Conservation (phyloP, 2,888 invertebrate genomes). For the Aphodius sticticus region DNA sequence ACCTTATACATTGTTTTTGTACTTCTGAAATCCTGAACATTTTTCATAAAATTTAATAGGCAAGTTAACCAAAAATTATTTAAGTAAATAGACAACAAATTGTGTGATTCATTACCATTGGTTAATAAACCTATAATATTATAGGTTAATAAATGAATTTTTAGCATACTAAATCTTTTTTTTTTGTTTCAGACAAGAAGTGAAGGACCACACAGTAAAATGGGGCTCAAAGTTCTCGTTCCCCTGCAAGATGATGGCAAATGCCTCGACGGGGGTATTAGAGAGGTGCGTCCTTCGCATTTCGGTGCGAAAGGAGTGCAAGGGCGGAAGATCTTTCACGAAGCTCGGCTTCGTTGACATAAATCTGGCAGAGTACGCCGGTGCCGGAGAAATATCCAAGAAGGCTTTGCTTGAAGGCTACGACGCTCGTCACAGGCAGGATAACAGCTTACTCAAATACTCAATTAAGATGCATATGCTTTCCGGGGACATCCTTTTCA, state of each 20-base stretch:
- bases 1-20: too few relatives aligned
- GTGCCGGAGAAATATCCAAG: conserved; percentile 85
- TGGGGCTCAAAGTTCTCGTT: conserved; percentile 94
- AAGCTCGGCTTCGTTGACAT: conserved; percentile 98
- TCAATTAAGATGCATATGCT: conserved; percentile 93
- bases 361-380: conserved; percentile 96
- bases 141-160: too few relatives aligned
- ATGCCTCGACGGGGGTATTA: conserved; percentile 92
- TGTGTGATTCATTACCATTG: too few relatives aligned
- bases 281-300: conserved; percentile 93
- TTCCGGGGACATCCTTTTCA: conserved; percentile 95
- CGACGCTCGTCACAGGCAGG: conserved; percentile 89
- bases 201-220: conserved; percentile 90
- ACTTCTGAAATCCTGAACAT: too few relatives aligned
- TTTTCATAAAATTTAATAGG: too few relatives aligned
- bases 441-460: conserved; percentile 94
- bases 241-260: conserved; percentile 96
- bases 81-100: too few relatives aligned
- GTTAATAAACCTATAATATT: too few relatives aligned
- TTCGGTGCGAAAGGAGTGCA: conserved; percentile 92
- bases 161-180: not conserved
- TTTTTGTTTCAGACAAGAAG: conserved; percentile 81
- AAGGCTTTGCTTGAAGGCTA: conserved; percentile 96
- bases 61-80: too few relatives aligned
- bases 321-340: conserved; percentile 87